Evolutionary conservation across 2,797 vertebrate species (phyloP), one percentile per base, ranked within the genome.

Genomic region (Aselliscus stoliczkanus): DNA sequence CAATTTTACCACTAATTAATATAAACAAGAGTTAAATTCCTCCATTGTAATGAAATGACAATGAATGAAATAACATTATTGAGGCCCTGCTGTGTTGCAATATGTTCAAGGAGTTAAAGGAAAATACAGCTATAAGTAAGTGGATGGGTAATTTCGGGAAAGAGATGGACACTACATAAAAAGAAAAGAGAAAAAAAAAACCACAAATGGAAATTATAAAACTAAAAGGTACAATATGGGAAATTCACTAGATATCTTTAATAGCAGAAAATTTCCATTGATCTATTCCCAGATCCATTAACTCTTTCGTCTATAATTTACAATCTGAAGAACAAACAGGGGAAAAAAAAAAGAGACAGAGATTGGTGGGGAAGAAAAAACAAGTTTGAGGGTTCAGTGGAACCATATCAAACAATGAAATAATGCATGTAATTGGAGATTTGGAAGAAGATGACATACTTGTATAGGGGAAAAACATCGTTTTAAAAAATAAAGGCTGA

Each of bases 111-210:
- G 7, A 73, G 27, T 34, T 84, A 84, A 75, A 93, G 60, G n/a
- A 79, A 85, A 84, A 42, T 10, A 44, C 13, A 10, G 17, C 34
- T 52, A 39, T 31, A 70, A 92, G 20, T 14, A 11, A 42, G 52
- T 0, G 64, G 20, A 82, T 15, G 7, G 27, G 21, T 70, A 37
- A 81, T 67, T 34, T 52, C 14, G 83, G 50, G 31, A 50, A 17
- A 77, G 10, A 56, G 29, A 34, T 18, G n/a, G 23, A 58, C 20
- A 88, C 1, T 21, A 84, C 29, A 27, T 37, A 65, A 58, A 94
- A 64, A n/a, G n/a, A n/a, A n/a, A n/a, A n/a, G n/a, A n/a, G n/a
- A 52, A 31, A 34, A 65, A 58, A 88, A 70, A 52, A 94, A 69
- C n/a, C n/a, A 9, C 15, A 52, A 17, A 75, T 29, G 27, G 52